Percentiles rank a stretch among this genome's conserved stretches.
Conservation (phyloP, 2,888 invertebrate genomes). For the Galerucella nymphaeae region DNA sequence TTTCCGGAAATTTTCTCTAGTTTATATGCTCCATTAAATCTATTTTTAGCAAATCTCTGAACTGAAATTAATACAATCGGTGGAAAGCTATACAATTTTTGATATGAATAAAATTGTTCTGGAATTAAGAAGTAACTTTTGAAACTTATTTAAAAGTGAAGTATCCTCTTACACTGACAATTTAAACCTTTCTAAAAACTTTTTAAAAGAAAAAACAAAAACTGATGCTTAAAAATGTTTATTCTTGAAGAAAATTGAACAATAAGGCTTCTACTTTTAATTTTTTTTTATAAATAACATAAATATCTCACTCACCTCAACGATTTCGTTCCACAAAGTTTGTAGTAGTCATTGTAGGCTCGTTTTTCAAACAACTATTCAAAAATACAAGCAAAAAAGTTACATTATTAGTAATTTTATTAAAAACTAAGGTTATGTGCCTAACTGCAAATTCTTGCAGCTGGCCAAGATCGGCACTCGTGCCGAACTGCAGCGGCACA, state of each 20-base stretch:
- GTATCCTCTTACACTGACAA: too few species aligned
- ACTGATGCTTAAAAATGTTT: too few species aligned
- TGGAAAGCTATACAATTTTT: not conserved
- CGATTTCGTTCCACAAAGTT: conserved; percentile 37
- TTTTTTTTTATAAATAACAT: too few species aligned
- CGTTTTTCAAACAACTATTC: conserved; percentile 41
- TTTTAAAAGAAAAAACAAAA: too few species aligned
- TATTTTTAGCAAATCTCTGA: not conserved
- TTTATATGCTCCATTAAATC: not conserved
- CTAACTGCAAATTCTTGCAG: conserved; percentile 44
- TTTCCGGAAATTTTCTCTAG: not conserved
- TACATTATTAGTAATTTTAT: conserved; percentile 42
- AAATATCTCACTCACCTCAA: conserved; percentile 36
- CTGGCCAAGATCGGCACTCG: conserved; percentile 58
- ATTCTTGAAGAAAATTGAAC: too few species aligned
- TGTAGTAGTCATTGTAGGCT: conserved; percentile 41
- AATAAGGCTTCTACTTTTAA: too few species aligned
- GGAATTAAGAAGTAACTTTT: not conserved
- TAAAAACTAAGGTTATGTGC: conserved; percentile 27
- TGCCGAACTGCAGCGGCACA: conserved; percentile 62
- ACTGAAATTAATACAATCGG: not conserved
- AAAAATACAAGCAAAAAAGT: conserved; percentile 44
- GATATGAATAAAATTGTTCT: not conserved
- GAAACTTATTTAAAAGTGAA: too few species aligned
- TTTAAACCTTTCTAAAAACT: too few species aligned